These are phyloP conservation scores for Plebejus melissa DNA, from an alignment of 2,888 invertebrate genomes.

Conservation along the genomic window DNA sequence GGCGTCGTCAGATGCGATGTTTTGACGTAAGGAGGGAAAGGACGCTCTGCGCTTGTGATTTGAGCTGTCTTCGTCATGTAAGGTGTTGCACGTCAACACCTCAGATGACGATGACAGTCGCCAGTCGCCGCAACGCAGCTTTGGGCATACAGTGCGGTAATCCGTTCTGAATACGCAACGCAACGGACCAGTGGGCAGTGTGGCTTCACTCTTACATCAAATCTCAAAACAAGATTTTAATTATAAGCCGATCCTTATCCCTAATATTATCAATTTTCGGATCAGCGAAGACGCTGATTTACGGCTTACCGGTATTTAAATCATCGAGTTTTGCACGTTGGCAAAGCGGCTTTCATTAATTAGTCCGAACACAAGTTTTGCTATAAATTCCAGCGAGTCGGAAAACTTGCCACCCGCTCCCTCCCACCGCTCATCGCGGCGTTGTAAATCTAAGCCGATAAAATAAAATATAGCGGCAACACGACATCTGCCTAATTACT, in stretches of 20 bases:
- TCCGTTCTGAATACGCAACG: neutral
- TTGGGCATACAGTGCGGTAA: too few species aligned
- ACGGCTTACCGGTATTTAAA: constrained; percentile 45
- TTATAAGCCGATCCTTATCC: neutral
- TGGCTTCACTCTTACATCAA: neutral
- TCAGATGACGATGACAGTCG: too few species aligned
- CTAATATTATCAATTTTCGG: constrained; percentile 10
- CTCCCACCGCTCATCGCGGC: constrained; percentile 62
- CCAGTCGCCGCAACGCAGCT: too few species aligned
- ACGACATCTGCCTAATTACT: constrained; percentile 66
- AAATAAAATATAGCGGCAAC: constrained; percentile 69
- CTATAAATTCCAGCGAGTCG: constrained; percentile 71
- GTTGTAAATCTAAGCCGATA: constrained; percentile 72
- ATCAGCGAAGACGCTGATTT: constrained; percentile 43
- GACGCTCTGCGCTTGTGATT: too few species aligned
- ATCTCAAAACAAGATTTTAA: constrained; percentile 31
- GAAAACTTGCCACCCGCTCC: constrained; percentile 64
- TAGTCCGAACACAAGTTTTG: constrained; percentile 73
- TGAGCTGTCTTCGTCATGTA: too few species aligned
- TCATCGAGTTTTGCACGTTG: constrained; percentile 59
- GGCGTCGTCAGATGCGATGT: too few species aligned
- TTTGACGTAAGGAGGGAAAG: too few species aligned
- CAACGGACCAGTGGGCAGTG: neutral
- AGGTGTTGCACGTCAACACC: too few species aligned
- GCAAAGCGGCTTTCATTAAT: constrained; percentile 72